phyloP scores from a whole-genome alignment of 1,140 invertebrate genomes.

The Conus betulinus region DNA sequence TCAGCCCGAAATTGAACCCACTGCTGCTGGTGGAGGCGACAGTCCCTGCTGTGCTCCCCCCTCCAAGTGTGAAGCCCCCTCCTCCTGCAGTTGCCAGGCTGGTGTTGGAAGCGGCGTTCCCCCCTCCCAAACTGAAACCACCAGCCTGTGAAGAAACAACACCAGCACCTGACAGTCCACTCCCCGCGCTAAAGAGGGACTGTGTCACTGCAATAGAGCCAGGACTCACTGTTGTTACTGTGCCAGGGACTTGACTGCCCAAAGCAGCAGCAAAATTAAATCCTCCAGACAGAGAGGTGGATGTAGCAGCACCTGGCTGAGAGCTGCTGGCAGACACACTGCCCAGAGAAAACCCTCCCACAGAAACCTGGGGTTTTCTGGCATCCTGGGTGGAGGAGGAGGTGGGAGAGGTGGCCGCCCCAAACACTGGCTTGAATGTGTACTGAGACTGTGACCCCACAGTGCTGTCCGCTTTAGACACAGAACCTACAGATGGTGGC shows the following conservation, averaged over 20 bases:
- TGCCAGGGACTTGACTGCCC: background rate
- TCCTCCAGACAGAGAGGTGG: background rate
- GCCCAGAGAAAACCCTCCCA: background rate
- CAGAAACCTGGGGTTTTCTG: background rate
- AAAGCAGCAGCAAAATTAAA: conserved; percentile 10
- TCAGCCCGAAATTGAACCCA: background rate
- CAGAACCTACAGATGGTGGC: background rate
- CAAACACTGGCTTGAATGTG: background rate
- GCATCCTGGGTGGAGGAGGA: background rate
- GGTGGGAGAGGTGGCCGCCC: background rate
- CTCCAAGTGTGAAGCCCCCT: background rate
- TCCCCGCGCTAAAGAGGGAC: background rate
- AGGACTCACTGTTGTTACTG: background rate
- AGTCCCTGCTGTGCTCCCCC: background rate
- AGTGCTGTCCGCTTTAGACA: background rate
- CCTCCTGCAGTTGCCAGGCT: background rate
- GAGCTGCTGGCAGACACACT: too few relatives aligned
- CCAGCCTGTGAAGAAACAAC: background rate
- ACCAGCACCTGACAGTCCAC: background rate
- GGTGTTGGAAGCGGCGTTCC: background rate
- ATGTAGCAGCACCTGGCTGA: background rate
- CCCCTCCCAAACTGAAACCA: background rate
- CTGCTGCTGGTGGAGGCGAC: background rate
- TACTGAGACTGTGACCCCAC: background rate
- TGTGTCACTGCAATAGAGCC: conserved; percentile 4